These are phyloP conservation scores for Potamarius usumacintae DNA, from an alignment of 2,113 vertebrate genomes.

Conservation along the genomic window DNA sequence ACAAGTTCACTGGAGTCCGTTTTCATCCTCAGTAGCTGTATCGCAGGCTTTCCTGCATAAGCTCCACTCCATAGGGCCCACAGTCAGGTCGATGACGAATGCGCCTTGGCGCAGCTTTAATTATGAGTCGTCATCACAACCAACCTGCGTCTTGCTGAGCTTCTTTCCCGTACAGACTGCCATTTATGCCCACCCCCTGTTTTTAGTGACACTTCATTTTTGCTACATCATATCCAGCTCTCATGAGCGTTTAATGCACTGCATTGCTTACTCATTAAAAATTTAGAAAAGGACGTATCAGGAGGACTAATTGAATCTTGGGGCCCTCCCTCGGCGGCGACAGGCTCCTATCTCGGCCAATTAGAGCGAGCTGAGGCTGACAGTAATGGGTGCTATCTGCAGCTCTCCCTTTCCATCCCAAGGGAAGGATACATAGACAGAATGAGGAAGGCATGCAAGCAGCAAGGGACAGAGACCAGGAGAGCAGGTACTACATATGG, in stretches of 20 bases:
- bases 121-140: not conserved
- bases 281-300: constrained; percentile 71
- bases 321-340: constrained; percentile 63
- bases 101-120: constrained; percentile 3
- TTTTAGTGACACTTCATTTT: constrained; percentile 20
- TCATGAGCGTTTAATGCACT: constrained; percentile 40
- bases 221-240: constrained; percentile 31
- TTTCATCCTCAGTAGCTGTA: constrained; percentile 2
- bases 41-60: not conserved
- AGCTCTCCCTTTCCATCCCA: constrained; percentile 51
- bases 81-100: not conserved
- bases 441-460: constrained; percentile 25
- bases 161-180: not conserved
- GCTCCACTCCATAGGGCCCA: not conserved
- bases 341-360: constrained; percentile 70
- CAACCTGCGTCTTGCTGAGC: not conserved
- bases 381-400: constrained; percentile 76
- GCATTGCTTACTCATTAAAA: constrained; percentile 67
- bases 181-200: not conserved
- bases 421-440: constrained; percentile 28
- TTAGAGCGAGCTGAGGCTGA: constrained; percentile 73
- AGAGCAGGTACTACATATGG: constrained; percentile 47
- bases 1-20: constrained; percentile 28
- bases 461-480: constrained; percentile 30
- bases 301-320: constrained; percentile 70